Evolutionary conservation across 1,140 invertebrate species (phyloP), one percentile per base, ranked within the genome.

Genomic region (Lanistes nyassanus): DNA sequence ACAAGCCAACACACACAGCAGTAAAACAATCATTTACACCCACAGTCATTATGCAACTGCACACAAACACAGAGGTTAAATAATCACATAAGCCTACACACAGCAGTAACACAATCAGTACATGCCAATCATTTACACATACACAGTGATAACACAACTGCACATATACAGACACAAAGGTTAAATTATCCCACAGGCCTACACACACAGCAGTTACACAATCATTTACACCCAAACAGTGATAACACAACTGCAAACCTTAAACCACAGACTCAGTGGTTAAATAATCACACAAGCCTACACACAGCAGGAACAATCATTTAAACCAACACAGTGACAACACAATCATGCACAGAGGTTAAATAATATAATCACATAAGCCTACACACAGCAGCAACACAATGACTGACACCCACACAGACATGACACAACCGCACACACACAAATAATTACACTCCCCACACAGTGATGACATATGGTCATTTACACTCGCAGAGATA

Each of bases 331-430:
- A n/a, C n/a, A n/a, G n/a, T 29, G 56, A 6, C 7, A 23, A 60
- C 56, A 60, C 56, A 60, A 23, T 7, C 56, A 60, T 29, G 31
- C 56, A 60, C 23, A 68, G 29, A 34, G 37, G 23, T 26, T 60
- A n/a, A n/a, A n/a, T n/a, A n/a, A n/a, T n/a, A n/a, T n/a, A n/a
- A n/a, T n/a, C n/a, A n/a, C n/a, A n/a, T n/a, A n/a, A n/a, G n/a
- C n/a, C n/a, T n/a, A n/a, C n/a, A n/a, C n/a, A 60, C 58, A 60
- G 31, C 58, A 9, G n/a, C 58, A 60, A 60, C 58, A 60, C n/a
- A 9, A 9, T 26, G n/a, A 6, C 58, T 11, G 6, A 60, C 58
- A 60, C 58, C n/a, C 23, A 60, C 23, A 60, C 58, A 60, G n/a
- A 60, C 58, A 60, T 60, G n/a, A 60, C 23, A 60, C 58, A 60